A percentile compares a stretch with the other conserved stretches of the same genome.
phyloP scores from a whole-genome alignment of 2,797 vertebrate genomes.

The Anguilla anguilla region DNA sequence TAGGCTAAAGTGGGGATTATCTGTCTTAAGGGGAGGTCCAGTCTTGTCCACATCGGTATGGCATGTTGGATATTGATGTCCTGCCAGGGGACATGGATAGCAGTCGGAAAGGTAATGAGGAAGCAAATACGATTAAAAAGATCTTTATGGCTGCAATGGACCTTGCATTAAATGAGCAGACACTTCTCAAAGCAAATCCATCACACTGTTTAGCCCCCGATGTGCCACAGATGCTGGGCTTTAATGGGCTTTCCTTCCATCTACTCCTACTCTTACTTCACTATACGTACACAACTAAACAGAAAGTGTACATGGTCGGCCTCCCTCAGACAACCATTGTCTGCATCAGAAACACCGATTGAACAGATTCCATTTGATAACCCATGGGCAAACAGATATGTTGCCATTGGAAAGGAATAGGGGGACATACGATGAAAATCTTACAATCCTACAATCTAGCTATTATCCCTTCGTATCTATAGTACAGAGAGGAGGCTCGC shows the following conservation, averaged over 20 bases:
- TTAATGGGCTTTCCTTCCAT: slow-evolving; percentile 46
- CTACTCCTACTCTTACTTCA: not conserved
- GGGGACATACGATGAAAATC: not conserved
- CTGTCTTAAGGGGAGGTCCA: slow-evolving; percentile 16
- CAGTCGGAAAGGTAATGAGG: slow-evolving; percentile 74
- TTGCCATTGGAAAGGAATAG: not conserved
- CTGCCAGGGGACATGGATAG: slow-evolving; percentile 56
- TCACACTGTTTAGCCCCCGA: slow-evolving; percentile 67
- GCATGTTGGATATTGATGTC: slow-evolving; percentile 50
- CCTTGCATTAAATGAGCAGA: slow-evolving; percentile 69
- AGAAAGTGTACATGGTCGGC: not conserved
- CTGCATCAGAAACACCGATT: not conserved
- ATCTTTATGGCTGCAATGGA: slow-evolving; percentile 69
- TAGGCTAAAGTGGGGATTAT: not conserved
- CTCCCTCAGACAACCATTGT: not conserved
- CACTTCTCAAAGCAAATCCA: slow-evolving; percentile 64
- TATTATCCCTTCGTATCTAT: not conserved
- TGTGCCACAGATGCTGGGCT: slow-evolving; percentile 53
- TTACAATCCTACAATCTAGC: not conserved
- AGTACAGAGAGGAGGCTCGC: not conserved
- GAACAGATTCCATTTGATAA: not conserved
- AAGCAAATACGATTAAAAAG: slow-evolving; percentile 76
- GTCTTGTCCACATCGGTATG: not conserved
- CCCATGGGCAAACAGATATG: not conserved
- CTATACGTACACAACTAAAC: slow-evolving; percentile 14